Evolutionary conservation across 1,140 invertebrate species (phyloP), one percentile per base, ranked within the genome.

Genomic region (Alviniconcha marisindica): DNA sequence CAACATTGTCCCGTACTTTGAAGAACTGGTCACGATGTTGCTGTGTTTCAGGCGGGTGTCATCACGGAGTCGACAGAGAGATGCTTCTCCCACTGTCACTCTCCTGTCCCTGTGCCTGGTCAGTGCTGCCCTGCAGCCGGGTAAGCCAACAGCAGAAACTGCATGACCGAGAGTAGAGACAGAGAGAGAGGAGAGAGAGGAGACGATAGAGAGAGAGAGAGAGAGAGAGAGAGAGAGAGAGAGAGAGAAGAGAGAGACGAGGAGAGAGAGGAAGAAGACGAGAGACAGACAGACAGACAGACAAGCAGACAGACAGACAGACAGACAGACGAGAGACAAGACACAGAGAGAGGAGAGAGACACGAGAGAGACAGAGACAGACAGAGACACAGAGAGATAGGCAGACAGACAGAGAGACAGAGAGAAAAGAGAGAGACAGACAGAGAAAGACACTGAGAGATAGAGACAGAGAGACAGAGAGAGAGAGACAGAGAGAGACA

Each of bases 1-100:
- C 14, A 4, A 40, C 24, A 76, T 24, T 21, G 2, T 3, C 73
- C 2, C 38, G 14, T 18, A 24, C 15, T 42, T 44, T 44, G 2
- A n/a, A 24, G 28, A 31, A 21, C 36, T 40, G 15, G 24, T 60
- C 10, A 60, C 24, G 28, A 69, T 69, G 31, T 69, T 5, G 44
- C 5, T 79, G 48, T 33, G 36, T 79, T 78, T 33, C 81, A 90
- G 89, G 96, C 96, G 31, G 96, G 97, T 15, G 96, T 98, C 44
- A 94, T 97, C 82, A 98, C 97, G 0, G 95, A 96, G 87, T 96
- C 96, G 1, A 93, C 94, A 77, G 94, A 96, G 31, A 95, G 96
- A 82, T 98, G 97, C 90, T 96, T 97, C 90, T 95, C 95, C 18
- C 96, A 96, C 0, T 98, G 97, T 91, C 76, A 80, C 33, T 86